Base-by-base conservation (phyloP, 2,888 invertebrate genomes). In the Amphipoea lucens region DNA sequence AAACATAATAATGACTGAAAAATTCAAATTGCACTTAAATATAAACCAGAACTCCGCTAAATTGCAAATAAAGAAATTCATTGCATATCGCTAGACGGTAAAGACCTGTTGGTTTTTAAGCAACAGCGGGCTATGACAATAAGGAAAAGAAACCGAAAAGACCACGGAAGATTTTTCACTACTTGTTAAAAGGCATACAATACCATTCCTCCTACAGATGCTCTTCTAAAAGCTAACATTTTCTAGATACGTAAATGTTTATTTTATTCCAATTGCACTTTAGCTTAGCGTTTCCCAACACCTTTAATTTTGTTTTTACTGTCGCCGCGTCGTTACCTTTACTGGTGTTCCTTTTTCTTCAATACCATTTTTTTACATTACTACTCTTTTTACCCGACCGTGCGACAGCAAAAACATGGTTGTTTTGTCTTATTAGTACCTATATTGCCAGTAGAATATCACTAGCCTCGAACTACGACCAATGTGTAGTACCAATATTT, bases 191-290 rank as follows among this genome's bases (percentile, higher is more conserved):
- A 62, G 20, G 54, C 11, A 66, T 57, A 79, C 74, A 74, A 80
- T 66, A 54, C 57, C 36, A 48, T 51, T 75, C 20, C 66, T 48
- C 23, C 57, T 36, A 12, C 54, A 69, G 76, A 78, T 29, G 20
- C 78, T 76, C 42, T 51, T 76, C 14, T 42, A 70, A 73, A 74
- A 48, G 42, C 23, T 67, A 65, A 11, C 48, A 65, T 78, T 84
- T 78, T 74, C 23, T 62, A 63, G 66, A 77, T 60, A 70, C 60
- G 75, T 70, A 70, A 80, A 76, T 84, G 75, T 84, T 86, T 86
- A 84, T 84, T 85, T 88, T 81, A 81, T 76, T 87, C 60, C 65
- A 78, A 83, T 68, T 76, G 83, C 83, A 85, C 76, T 87, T 83
- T 68, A 77, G 79, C 76, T 88, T 78, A 78, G 69, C 73, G 68